phyloP scores from a whole-genome alignment of 2,797 vertebrate genomes.

The Smutsia gigantea region DNA sequence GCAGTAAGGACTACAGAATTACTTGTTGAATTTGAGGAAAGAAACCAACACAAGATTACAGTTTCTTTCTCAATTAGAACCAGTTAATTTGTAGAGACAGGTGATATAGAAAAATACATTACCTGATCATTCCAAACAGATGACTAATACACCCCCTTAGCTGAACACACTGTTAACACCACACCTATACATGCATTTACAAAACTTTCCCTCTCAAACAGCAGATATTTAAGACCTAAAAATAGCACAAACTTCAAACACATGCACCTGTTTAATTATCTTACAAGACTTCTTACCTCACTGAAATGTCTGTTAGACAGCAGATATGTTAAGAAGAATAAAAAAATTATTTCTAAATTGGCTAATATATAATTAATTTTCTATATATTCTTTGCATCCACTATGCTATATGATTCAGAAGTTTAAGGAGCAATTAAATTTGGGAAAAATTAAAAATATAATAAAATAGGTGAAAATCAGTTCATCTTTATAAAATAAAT shows the following conservation, averaged over 20 bases:
- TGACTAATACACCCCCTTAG: slow-evolving; percentile 69
- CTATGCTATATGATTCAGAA: slow-evolving; percentile 75
- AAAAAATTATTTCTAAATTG: slow-evolving; percentile 86
- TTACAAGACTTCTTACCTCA: slow-evolving; percentile 92
- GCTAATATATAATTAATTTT: slow-evolving; percentile 81
- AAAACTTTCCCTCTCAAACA: slow-evolving; percentile 72
- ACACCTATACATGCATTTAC: slow-evolving; percentile 88
- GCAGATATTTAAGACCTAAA: slow-evolving; percentile 80
- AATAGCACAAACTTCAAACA: slow-evolving; percentile 87
- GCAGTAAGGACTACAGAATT: slow-evolving; percentile 63
- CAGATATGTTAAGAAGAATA: slow-evolving; percentile 89
- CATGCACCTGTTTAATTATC: slow-evolving; percentile 88
- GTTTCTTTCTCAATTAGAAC: slow-evolving; percentile 74
- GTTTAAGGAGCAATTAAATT: slow-evolving; percentile 66
- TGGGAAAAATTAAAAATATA: slow-evolving; percentile 36
- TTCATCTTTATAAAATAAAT: slow-evolving; percentile 42
- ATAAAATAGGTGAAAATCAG: slow-evolving; percentile 35
- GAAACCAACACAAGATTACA: slow-evolving; percentile 65
- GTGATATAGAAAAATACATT: slow-evolving; percentile 56
- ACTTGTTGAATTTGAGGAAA: slow-evolving; percentile 67
- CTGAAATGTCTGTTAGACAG: slow-evolving; percentile 92
- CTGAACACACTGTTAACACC: slow-evolving; percentile 84
- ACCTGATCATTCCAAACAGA: slow-evolving; percentile 66
- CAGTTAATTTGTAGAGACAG: slow-evolving; percentile 58
- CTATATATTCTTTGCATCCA: slow-evolving; percentile 77